phyloP scores from a whole-genome alignment of 1,140 invertebrate genomes.

The Helicoverpa zea region DNA sequence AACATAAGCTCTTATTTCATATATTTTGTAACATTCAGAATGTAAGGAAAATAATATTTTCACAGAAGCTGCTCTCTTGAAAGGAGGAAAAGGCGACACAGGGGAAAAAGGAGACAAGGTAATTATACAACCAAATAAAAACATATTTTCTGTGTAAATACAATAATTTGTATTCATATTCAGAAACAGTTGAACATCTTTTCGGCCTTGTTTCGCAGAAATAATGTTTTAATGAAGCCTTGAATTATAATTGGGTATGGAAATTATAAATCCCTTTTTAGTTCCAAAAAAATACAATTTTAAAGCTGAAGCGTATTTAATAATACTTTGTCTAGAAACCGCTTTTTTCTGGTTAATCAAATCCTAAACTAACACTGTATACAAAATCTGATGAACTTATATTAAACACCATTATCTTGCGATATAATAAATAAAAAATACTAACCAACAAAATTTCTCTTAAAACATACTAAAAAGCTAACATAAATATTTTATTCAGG shows the following conservation, averaged over 20 bases:
- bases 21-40: constrained; percentile 46
- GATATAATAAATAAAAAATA: not conserved
- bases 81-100: constrained; percentile 69
- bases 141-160: constrained; percentile 6
- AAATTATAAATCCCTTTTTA: not conserved
- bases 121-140: constrained; percentile 60
- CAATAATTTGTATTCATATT: not conserved
- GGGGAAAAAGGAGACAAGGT: constrained; percentile 81
- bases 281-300: too few relatives aligned
- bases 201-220: too few relatives aligned
- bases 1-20: constrained; percentile 27
- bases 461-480: constrained; percentile 48
- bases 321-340: too few relatives aligned
- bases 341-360: too few relatives aligned
- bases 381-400: too few relatives aligned
- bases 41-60: constrained; percentile 69
- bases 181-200: too few relatives aligned
- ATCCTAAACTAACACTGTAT: too few relatives aligned
- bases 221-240: not conserved
- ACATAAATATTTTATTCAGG: constrained; percentile 64
- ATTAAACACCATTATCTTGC: too few relatives aligned
- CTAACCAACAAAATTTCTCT: not conserved
- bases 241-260: constrained; percentile 13
- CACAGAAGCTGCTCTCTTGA: constrained; percentile 64
- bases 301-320: too few relatives aligned